Conservation (phyloP, 1,140 invertebrate genomes). For the Theocolax elegans region DNA sequence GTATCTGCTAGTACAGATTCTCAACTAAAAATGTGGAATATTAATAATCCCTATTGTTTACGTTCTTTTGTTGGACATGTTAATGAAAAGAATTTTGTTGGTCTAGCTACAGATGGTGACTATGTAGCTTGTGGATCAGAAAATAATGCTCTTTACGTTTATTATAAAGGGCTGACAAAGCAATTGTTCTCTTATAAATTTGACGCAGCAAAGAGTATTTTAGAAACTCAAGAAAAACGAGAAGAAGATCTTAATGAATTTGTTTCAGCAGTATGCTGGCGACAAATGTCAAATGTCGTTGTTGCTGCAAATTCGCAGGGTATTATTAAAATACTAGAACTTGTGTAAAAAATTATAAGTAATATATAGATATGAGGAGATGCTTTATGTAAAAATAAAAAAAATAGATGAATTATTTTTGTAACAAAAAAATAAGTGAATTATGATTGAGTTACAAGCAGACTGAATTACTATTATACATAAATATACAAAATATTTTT, state of each 20-base stretch:
- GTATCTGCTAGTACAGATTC: constrained; percentile 96
- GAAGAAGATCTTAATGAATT: constrained; percentile 93
- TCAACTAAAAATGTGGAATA: constrained; percentile 93
- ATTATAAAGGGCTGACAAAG: constrained; percentile 91
- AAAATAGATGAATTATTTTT: constrained; percentile 26
- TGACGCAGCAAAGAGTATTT: constrained; percentile 82
- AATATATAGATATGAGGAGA: background rate
- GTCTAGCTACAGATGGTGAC: constrained; percentile 93
- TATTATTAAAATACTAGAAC: constrained; percentile 87
- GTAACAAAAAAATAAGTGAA: constrained; percentile 9
- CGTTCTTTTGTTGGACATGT: constrained; percentile 92
- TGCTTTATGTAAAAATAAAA: constrained; percentile 1
- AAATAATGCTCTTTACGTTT: constrained; percentile 94
- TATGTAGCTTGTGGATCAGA: constrained; percentile 96
- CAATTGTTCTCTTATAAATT: constrained; percentile 91
- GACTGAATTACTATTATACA: constrained; percentile 29
- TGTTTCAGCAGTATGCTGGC: constrained; percentile 96
- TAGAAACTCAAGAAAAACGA: constrained; percentile 80
- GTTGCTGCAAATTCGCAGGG: constrained; percentile 97
- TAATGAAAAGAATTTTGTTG: constrained; percentile 98
- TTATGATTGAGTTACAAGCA: constrained; percentile 23
- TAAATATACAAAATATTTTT: constrained; percentile 23
- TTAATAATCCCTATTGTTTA: constrained; percentile 83
- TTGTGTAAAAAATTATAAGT: constrained; percentile 67
- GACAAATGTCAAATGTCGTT: constrained; percentile 85